Conservation (phyloP, 2,113 vertebrate species). For the Ivindomyrus marchei region DNA sequence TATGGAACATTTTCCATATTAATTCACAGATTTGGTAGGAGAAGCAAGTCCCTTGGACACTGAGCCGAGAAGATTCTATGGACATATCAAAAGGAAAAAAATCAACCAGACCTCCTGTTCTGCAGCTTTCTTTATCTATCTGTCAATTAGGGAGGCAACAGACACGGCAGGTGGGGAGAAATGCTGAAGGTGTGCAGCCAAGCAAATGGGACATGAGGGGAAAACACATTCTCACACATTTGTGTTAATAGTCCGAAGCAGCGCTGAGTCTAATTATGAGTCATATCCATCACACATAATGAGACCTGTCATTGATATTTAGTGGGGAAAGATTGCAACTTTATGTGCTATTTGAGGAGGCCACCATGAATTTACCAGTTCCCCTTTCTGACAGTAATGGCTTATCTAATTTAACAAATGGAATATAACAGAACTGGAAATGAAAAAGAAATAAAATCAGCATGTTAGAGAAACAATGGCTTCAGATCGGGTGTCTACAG, state of each 20-base stretch:
- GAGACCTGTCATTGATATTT: constrained; percentile 84
- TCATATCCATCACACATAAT: constrained; percentile 81
- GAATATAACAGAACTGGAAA: constrained; percentile 77
- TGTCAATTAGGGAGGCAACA: background rate
- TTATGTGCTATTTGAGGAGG: constrained; percentile 81
- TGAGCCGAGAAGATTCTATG: background rate
- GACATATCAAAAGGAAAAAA: background rate
- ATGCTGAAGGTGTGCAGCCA: background rate
- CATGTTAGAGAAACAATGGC: constrained; percentile 53
- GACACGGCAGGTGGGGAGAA: background rate
- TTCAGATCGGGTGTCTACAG: constrained; percentile 29
- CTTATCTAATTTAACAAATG: constrained; percentile 91
- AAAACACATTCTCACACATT: constrained; percentile 48
- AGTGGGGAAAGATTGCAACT: constrained; percentile 75
- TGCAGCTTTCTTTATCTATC: background rate
- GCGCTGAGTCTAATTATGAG: constrained; percentile 74
- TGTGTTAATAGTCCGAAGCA: constrained; percentile 62
- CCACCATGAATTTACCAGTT: constrained; percentile 81
- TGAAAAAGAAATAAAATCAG: constrained; percentile 63
- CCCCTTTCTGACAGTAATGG: constrained; percentile 84
- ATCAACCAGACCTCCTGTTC: background rate
- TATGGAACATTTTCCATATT: background rate
- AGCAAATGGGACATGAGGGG: constrained; percentile 2
- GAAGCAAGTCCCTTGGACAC: background rate
- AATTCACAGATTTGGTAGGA: background rate